These are phyloP conservation scores for Myxocyprinus asiaticus DNA, from an alignment of 2,113 vertebrate species.

Conservation along the genomic window DNA sequence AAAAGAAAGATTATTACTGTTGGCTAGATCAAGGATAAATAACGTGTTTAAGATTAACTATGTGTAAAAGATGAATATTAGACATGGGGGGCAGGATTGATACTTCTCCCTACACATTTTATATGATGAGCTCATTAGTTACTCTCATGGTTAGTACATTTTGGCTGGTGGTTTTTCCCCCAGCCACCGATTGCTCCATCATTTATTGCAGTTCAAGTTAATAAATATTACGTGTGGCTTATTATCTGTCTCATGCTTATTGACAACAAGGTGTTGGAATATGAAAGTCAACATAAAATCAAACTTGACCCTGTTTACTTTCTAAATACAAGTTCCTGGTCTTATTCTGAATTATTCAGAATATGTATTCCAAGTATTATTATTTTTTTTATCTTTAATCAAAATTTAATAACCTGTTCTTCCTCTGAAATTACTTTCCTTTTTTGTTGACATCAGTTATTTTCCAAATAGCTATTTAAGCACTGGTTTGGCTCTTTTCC, in stretches of 20 bases:
- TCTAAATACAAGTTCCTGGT: no score
- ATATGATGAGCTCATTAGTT: constrained; percentile 9
- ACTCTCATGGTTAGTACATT: constrained; percentile 13
- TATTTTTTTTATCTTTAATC: no score
- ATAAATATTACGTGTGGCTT: constrained; percentile 23
- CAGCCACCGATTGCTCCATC: background rate
- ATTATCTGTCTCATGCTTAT: background rate
- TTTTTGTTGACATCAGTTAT: no score
- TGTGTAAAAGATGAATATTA: constrained; percentile 12
- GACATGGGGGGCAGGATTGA: constrained; percentile 8
- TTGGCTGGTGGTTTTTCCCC: constrained; percentile 4
- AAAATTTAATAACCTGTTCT: no score
- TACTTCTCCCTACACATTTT: constrained; percentile 1
- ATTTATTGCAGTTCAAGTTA: background rate
- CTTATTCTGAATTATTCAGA: no score
- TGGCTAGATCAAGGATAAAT: constrained; percentile 4
- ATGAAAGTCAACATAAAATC: background rate
- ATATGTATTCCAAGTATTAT: no score
- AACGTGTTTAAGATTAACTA: constrained; percentile 24
- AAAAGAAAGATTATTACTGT: background rate
- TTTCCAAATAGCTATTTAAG: no score
- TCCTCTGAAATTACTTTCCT: no score
- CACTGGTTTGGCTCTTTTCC: no score
- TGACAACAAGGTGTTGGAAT: constrained; percentile 11
- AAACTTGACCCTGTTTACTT: no score